Evolutionary conservation across 2,888 invertebrate genomes (phyloP).

Genomic region (Syrphus vitripennis): DNA sequence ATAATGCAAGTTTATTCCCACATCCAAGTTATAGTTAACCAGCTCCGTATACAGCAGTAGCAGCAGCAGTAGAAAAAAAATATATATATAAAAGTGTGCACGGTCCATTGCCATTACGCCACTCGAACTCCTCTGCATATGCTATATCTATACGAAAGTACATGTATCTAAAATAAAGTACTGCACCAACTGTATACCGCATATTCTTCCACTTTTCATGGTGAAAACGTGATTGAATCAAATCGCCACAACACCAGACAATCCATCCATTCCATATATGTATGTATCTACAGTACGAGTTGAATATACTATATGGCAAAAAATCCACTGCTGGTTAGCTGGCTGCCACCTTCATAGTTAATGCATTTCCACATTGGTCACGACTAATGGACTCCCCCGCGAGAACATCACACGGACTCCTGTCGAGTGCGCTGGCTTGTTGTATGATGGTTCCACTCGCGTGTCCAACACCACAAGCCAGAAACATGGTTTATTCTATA

Average conservation of each 20-base stretch:
- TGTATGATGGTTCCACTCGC: not conserved
- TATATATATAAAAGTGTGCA: conserved; percentile 1
- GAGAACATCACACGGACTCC: conserved; percentile 59
- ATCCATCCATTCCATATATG: not conserved
- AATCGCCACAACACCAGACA: conserved; percentile 58
- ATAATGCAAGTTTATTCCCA: conserved; percentile 40
- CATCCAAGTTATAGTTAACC: conserved; percentile 46
- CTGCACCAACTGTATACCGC: conserved; percentile 33
- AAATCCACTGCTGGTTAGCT: conserved; percentile 38
- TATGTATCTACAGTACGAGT: not conserved
- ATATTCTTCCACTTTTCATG: conserved; percentile 40
- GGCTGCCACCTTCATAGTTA: conserved; percentile 67
- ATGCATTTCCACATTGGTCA: conserved; percentile 69
- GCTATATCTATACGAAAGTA: not conserved
- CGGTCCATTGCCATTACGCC: conserved; percentile 42
- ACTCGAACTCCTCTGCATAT: conserved; percentile 9
- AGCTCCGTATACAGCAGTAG: conserved; percentile 10
- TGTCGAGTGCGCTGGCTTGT: conserved; percentile 21
- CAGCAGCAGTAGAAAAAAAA: conserved; percentile 4
- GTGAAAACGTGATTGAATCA: conserved; percentile 66
- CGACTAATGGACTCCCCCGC: conserved; percentile 71
- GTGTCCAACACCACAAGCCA: conserved; percentile 31
- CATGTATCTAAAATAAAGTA: conserved; percentile 1
- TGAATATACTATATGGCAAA: not conserved
- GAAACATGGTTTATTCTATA: conserved; percentile 44